Conservation (phyloP, 2,888 invertebrate species). For the Allacma fusca region DNA sequence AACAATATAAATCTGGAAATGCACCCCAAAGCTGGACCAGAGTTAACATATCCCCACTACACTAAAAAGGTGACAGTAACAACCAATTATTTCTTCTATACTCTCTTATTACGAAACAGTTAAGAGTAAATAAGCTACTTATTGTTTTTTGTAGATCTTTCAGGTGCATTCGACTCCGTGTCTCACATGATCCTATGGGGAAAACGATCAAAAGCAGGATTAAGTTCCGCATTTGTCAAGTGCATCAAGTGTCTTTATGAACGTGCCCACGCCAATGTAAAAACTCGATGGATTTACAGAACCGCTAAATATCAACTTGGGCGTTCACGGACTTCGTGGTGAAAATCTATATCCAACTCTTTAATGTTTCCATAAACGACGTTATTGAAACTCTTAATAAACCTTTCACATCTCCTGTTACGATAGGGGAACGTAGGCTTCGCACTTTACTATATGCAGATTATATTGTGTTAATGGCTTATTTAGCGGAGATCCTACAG, state of each 20-base stretch:
- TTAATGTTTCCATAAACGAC: slow-evolving; percentile 6
- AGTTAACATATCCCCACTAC: not conserved
- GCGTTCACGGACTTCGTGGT: not conserved
- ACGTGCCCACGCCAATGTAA: no score
- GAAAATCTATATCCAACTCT: not conserved
- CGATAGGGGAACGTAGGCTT: not conserved
- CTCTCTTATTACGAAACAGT: not conserved
- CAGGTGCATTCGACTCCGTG: not conserved
- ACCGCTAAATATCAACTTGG: not conserved
- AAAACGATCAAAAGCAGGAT: not conserved
- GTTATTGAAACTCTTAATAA: not conserved
- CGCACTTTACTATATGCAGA: not conserved
- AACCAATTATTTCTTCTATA: not conserved
- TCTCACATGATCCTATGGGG: not conserved
- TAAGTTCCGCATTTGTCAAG: not conserved
- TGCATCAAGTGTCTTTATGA: not conserved
- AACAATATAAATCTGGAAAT: not conserved
- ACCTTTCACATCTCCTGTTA: not conserved
- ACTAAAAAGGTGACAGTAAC: not conserved
- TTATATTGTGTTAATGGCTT: not conserved
- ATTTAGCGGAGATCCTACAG: not conserved
- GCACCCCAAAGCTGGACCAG: not conserved
- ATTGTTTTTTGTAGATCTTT: not conserved
- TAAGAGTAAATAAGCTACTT: not conserved
- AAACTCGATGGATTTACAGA: no score